Conservation (phyloP, 2,888 invertebrate species). For the Coleophora flavipennella region DNA sequence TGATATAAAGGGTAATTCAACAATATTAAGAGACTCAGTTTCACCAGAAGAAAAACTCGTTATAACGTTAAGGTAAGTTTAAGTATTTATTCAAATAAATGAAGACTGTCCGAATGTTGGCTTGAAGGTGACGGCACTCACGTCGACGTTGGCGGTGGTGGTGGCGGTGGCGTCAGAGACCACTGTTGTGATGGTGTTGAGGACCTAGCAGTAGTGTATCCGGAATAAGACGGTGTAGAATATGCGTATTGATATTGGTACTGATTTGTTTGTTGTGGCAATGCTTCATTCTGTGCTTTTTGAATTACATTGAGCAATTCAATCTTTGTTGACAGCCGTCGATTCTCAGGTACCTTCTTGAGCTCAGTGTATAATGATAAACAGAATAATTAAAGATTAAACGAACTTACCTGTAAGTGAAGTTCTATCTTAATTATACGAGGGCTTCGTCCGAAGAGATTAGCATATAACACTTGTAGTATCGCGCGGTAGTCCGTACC, state of each 20-base stretch:
- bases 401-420: no score
- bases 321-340: slow-evolving; percentile 4
- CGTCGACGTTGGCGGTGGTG: slow-evolving; percentile 1
- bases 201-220: slow-evolving; percentile 4
- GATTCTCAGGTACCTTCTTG: slow-evolving; percentile 1
- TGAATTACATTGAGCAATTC: slow-evolving; percentile 7
- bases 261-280: slow-evolving; percentile 7
- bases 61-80: slow-evolving; percentile 4
- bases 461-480: no score
- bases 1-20: slow-evolving; percentile 4
- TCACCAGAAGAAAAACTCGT: slow-evolving; percentile 4
- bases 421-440: no score
- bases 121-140: slow-evolving; percentile 4
- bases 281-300: slow-evolving; percentile 8
- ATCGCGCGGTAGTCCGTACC: no score
- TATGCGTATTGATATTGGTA: slow-evolving; percentile 9
- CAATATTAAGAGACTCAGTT: slow-evolving; percentile 2
- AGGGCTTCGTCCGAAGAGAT: no score
- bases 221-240: slow-evolving; percentile 6
- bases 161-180: slow-evolving; percentile 1
- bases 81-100: slow-evolving; percentile 5
- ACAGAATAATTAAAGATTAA: slow-evolving; percentile 2
- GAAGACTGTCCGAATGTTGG: slow-evolving; percentile 6
- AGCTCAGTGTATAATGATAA: slow-evolving; percentile 2
- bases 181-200: slow-evolving; percentile 5